Conservation (phyloP, 2,113 vertebrate species). For the Ancistrus triradiatus region DNA sequence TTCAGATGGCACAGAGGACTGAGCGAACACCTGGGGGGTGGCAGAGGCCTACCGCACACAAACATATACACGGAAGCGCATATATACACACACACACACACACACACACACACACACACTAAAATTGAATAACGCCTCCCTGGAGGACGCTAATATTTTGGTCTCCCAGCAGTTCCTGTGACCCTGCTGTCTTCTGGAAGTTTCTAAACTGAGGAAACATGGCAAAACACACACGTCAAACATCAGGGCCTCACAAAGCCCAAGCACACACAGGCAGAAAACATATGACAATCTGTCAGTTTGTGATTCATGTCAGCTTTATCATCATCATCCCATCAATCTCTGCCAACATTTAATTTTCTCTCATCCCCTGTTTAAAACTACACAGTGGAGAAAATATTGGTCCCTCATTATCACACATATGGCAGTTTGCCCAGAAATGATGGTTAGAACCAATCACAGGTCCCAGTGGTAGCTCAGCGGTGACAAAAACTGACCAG, state of each 20-base stretch:
- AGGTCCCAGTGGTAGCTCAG: too few relatives aligned
- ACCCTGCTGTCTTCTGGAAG: constrained; percentile 9
- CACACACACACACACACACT: not conserved
- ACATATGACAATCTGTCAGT: too few relatives aligned
- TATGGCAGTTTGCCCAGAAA: too few relatives aligned
- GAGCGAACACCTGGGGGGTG: constrained; percentile 11
- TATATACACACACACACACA: not conserved
- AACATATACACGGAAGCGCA: not conserved
- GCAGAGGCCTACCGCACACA: constrained; percentile 22
- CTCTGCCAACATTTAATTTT: not conserved
- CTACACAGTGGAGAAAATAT: not conserved
- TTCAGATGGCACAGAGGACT: not conserved
- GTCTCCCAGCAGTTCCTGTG: constrained; percentile 28
- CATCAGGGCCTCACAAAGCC: not conserved
- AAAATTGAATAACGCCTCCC: constrained; percentile 25
- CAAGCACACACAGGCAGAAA: constrained; percentile 2
- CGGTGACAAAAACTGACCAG: too few relatives aligned
- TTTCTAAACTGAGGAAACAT: not conserved
- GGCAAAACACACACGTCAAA: not conserved
- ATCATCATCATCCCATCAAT: not conserved
- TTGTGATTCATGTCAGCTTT: too few relatives aligned
- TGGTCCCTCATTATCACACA: not conserved
- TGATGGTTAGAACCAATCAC: too few relatives aligned
- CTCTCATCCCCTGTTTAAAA: not conserved
- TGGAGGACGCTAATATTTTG: constrained; percentile 30